Conservation (phyloP, 2,797 vertebrate genomes). For the Scarus forsteni region DNA sequence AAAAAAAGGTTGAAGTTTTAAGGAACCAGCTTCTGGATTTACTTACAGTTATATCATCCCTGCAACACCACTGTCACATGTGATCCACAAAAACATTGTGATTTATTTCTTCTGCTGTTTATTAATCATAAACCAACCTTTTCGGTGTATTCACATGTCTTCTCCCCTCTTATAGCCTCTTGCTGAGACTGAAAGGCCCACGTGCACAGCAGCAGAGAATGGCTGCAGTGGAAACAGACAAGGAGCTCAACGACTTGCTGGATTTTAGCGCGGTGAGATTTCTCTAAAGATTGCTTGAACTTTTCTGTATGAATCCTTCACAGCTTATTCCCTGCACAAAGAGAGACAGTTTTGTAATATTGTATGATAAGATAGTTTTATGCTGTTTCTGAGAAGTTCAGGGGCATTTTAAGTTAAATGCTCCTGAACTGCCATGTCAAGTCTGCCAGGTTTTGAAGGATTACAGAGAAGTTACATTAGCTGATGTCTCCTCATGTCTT, state of each 20-base stretch:
- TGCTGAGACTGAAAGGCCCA: conserved; percentile 80
- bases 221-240: conserved; percentile 96
- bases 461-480: conserved; percentile 10
- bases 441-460: conserved; percentile 23
- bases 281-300: conserved; percentile 42
- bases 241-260: conserved; percentile 97
- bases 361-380: background rate
- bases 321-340: conserved; percentile 16
- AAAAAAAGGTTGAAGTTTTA: too few species aligned
- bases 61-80: background rate
- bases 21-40: too few species aligned
- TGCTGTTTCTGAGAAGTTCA: conserved; percentile 6
- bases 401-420: background rate
- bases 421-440: too few species aligned
- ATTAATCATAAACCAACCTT: conserved; percentile 21
- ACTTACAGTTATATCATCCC: too few species aligned
- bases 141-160: conserved; percentile 48
- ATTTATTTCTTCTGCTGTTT: background rate
- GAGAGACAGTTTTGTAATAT: conserved; percentile 2
- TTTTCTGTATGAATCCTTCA: conserved; percentile 37
- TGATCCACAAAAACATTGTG: background rate
- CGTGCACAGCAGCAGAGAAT: conserved; percentile 87
- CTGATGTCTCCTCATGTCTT: conserved; percentile 18
- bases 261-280: conserved; percentile 97
- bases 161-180: conserved; percentile 71